Base-by-base conservation (phyloP, 64 coral and sea anemone species). In the Actinia tenebrosa region DNA sequence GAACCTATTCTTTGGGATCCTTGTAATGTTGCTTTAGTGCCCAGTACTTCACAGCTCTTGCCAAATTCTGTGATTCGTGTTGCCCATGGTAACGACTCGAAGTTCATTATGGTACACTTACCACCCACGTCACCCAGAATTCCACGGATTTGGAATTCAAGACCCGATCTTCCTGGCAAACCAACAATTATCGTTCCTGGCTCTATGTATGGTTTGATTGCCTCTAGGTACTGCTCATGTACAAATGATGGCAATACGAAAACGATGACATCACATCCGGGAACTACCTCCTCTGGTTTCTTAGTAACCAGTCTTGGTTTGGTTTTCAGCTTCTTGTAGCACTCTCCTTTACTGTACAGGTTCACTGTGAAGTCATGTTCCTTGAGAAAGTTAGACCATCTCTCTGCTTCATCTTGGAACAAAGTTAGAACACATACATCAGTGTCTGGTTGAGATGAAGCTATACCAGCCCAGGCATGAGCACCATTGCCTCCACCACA, bases 51-150 rank as follows among this genome's bases (percentile, higher is more conserved):
- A 19, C 61, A 77, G 45, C 59, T 82, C 50, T 75, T 58, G 45
- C 87, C 92, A 82, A 93, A 93, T 75, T 86, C 88, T 19, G 56
- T 16, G 62, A 43, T 83, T 64, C 87, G 37, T 23, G 85, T 88
- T 53, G 89, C 90, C 94, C 94, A 95, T 13, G 94, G 94, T 18
- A 92, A 60, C 5, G 94, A 89, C 84, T 95, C 90, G 63, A 92
- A 95, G 9, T 84, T 88, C 22, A 83, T 54, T 7, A 95, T 22
- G 3, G 82, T 95, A 56, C 22, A 56, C 20, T 89, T 27, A 3
- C 15, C 43, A 0, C 37, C 19, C 6, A 64, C 7, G 25, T 95
- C 78, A 45, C 87, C 87, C 10, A 95, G 83, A 44, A 95, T 84
- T 46, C 20, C 50, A 25, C 83, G 72, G 16, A 71, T 90, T 63